Conservation (phyloP, 1,140 invertebrate species). For the Hyposmocoma kahamanoa region DNA sequence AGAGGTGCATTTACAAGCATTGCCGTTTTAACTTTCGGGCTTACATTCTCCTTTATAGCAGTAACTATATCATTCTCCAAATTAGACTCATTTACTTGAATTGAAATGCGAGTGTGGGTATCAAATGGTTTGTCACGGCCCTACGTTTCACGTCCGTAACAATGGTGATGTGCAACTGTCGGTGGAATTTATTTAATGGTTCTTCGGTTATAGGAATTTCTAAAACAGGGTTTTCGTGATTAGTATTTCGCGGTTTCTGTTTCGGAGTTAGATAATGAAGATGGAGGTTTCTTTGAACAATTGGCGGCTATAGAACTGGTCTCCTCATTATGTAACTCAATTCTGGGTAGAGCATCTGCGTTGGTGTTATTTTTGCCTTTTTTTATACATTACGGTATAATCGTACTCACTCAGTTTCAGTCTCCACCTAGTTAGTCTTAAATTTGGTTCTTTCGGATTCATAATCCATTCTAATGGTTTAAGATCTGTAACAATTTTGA, state of each 20-base stretch:
- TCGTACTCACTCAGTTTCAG: background rate
- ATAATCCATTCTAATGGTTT: background rate
- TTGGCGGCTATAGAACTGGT: background rate
- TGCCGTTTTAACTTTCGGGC: background rate
- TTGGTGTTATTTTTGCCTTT: background rate
- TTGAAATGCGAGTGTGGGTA: background rate
- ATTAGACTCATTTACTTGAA: background rate
- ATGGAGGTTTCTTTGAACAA: background rate
- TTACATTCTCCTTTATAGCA: background rate
- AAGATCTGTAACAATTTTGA: background rate
- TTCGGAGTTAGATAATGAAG: background rate
- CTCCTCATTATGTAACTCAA: background rate
- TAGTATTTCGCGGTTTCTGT: background rate
- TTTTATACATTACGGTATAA: conserved; percentile 1
- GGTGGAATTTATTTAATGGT: conserved; percentile 2
- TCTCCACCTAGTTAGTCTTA: background rate
- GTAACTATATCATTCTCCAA: background rate
- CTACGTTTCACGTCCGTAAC: background rate
- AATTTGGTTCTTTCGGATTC: too few relatives aligned
- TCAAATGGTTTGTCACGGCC: background rate
- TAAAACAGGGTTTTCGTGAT: background rate
- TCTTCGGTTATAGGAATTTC: background rate
- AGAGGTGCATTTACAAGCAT: background rate
- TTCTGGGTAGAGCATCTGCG: background rate
- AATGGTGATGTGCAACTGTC: background rate